Evolutionary conservation across 2,888 invertebrate genomes (phyloP).

Genomic region (Andrena marginata): DNA sequence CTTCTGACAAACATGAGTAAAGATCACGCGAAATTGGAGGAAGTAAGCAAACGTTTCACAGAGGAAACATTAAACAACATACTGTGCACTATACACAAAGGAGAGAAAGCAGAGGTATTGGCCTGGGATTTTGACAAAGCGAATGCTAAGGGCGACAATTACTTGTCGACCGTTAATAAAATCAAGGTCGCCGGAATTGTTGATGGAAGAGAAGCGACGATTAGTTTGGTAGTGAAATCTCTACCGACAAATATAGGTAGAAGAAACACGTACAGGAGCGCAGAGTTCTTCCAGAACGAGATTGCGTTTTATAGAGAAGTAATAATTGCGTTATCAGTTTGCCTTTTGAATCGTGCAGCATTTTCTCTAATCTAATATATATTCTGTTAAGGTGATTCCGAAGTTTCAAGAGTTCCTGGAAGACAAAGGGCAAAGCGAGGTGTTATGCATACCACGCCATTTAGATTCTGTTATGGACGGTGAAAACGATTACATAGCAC

Average conservation of each 20-base stretch:
- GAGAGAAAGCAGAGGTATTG: conserved; percentile 78
- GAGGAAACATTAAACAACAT: conserved; percentile 84
- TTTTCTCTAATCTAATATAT: neutral
- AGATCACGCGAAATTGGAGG: conserved; percentile 55
- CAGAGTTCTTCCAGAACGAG: conserved; percentile 90
- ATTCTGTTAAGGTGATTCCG: conserved; percentile 75
- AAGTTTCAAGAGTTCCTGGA: conserved; percentile 76
- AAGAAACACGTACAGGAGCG: conserved; percentile 88
- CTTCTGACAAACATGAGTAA: conserved; percentile 9
- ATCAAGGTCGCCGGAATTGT: conserved; percentile 86
- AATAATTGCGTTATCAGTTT: neutral
- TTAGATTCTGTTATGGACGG: conserved; percentile 83
- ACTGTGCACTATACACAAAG: conserved; percentile 80
- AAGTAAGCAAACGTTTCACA: conserved; percentile 82
- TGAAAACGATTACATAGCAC: conserved; percentile 83
- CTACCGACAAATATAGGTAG: conserved; percentile 88
- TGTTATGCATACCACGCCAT: conserved; percentile 78
- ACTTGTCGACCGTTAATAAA: conserved; percentile 88
- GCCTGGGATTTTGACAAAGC: conserved; percentile 84
- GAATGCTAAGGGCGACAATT: conserved; percentile 89
- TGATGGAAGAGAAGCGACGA: conserved; percentile 78
- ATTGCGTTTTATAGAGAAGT: conserved; percentile 87
- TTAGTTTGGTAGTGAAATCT: conserved; percentile 89
- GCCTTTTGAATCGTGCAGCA: neutral
- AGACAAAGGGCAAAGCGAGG: conserved; percentile 66